phyloP scores from a whole-genome alignment of 2,888 invertebrate genomes.

The Shargacucullia verbasci region DNA sequence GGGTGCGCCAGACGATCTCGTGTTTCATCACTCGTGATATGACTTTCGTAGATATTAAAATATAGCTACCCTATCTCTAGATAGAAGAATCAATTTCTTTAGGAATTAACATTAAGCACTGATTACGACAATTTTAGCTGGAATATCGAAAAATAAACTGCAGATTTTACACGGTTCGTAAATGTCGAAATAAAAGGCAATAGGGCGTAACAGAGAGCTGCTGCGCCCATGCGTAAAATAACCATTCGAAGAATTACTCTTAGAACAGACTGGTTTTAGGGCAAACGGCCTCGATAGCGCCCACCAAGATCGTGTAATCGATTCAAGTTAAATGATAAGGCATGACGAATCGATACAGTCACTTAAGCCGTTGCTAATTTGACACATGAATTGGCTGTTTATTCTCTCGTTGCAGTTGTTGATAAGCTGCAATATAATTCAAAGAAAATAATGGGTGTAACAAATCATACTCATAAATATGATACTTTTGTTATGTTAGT shows the following conservation, averaged over 20 bases:
- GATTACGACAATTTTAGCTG: conserved; percentile 20
- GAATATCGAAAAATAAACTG: conserved; percentile 24
- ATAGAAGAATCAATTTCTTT: background rate
- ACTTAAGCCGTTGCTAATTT: conserved; percentile 41
- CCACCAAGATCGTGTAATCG: conserved; percentile 42
- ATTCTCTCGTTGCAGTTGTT: conserved; percentile 16
- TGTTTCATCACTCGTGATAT: no score
- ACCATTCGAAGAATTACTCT: conserved; percentile 61
- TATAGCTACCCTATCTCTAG: no score
- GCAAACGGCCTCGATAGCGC: conserved; percentile 24
- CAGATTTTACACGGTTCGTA: conserved; percentile 51
- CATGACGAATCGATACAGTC: conserved; percentile 42
- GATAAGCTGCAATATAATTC: conserved; percentile 19
- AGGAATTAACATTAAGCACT: conserved; percentile 1
- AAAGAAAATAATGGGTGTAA: conserved; percentile 9
- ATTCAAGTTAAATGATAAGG: conserved; percentile 49
- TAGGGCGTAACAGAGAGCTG: conserved; percentile 70
- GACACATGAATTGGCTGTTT: conserved; percentile 44
- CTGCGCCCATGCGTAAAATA: conserved; percentile 79
- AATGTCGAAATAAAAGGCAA: conserved; percentile 75
- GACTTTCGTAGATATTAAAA: no score
- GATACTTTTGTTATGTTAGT: no score
- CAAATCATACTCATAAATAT: no score
- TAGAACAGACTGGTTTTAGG: conserved; percentile 39
- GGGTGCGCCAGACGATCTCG: no score